phyloP scores from a whole-genome alignment of 2,888 invertebrate species.

The Xestia sexstrigata region DNA sequence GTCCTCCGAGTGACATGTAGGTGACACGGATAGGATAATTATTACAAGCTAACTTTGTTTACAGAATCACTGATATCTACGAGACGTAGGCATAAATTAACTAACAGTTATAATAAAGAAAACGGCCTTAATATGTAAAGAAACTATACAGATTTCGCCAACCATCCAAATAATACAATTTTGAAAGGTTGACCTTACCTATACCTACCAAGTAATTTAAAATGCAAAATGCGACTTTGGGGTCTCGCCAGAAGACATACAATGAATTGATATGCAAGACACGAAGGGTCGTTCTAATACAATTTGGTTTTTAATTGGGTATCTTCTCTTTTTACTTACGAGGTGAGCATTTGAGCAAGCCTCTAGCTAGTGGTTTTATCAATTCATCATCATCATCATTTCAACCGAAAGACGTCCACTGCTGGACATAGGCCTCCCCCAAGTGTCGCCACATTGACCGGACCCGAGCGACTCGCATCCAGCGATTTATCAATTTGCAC shows the following conservation, averaged over 20 bases:
- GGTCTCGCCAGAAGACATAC: background rate
- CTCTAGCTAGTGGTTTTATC: background rate
- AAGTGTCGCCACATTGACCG: no score
- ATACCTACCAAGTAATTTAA: background rate
- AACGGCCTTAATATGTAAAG: background rate
- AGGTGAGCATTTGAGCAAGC: background rate
- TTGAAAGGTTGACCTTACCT: background rate
- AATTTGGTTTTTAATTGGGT: slow-evolving; percentile 45
- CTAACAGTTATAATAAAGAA: no score
- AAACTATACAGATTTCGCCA: background rate
- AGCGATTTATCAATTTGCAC: no score
- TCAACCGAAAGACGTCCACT: no score
- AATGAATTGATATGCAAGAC: slow-evolving; percentile 28
- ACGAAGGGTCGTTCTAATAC: slow-evolving; percentile 29
- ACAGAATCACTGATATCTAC: no score
- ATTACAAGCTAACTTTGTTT: no score
- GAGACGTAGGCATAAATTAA: no score
- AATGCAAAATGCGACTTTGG: slow-evolving; percentile 23
- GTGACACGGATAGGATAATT: no score
- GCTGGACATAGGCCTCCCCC: no score
- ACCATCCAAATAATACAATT: background rate
- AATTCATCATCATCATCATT: slow-evolving; percentile 2
- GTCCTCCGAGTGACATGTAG: no score
- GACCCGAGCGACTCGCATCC: no score
- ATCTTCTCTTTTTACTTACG: slow-evolving; percentile 17